Percentiles rank a stretch among this genome's conserved stretches.
phyloP scores from a whole-genome alignment of 2,113 vertebrate genomes.

The Shinisaurus crocodilurus region DNA sequence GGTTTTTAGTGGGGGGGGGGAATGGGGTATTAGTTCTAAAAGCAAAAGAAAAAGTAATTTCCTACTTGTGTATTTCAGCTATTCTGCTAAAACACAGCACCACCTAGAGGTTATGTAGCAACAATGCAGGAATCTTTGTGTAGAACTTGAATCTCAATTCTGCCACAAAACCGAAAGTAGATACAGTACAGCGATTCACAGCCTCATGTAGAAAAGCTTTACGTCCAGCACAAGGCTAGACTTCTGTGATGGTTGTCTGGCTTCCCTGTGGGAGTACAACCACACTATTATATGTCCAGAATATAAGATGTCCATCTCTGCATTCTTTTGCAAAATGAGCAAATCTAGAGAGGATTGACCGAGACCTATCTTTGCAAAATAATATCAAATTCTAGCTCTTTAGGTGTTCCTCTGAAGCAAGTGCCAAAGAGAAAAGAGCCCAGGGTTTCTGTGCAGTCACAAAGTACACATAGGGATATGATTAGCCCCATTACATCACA shows the following conservation, averaged over 20 bases:
- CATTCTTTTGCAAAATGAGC: not conserved
- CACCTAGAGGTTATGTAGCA: no score
- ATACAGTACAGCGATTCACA: no score
- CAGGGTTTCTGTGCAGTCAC: not conserved
- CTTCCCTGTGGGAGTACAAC: not conserved
- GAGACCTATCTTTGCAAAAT: not conserved
- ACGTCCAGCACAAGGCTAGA: not conserved
- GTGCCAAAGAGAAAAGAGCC: not conserved
- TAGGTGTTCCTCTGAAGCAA: not conserved
- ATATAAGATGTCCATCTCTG: not conserved
- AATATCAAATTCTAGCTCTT: not conserved
- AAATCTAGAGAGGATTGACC: not conserved
- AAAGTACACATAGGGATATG: not conserved
- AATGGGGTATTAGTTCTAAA: no score
- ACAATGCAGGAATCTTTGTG: no score
- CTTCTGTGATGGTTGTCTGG: not conserved
- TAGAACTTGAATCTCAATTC: no score
- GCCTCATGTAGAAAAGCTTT: no score
- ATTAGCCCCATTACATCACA: not conserved
- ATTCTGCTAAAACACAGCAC: no score
- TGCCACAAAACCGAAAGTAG: no score
- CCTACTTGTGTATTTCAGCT: no score
- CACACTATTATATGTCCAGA: not conserved
- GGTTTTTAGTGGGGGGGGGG: no score
- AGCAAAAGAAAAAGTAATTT: no score